Conservation (phyloP, 2,888 invertebrate genomes). For the Amiota communis region DNA sequence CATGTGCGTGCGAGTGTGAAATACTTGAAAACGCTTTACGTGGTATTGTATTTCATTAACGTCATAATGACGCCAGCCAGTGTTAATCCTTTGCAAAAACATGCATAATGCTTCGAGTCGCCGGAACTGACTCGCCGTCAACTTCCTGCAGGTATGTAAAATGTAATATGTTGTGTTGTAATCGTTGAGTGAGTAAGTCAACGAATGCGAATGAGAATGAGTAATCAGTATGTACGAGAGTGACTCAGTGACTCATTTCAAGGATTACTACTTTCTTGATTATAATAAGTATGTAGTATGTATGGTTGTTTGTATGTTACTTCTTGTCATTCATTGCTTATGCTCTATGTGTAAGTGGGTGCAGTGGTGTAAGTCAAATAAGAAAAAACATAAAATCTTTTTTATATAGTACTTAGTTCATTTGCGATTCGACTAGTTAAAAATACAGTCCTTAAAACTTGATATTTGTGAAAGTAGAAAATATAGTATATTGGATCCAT, state of each 20-base stretch:
- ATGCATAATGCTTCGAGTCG: conserved; percentile 23
- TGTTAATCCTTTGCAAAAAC: conserved; percentile 53
- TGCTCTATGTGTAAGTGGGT: too few relatives aligned
- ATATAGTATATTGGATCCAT: too few relatives aligned
- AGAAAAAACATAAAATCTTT: too few relatives aligned
- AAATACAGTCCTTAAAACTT: too few relatives aligned
- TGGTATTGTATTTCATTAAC: conserved; percentile 63
- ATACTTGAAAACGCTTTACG: conserved; percentile 34
- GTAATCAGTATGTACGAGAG: not conserved
- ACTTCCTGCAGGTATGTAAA: not conserved
- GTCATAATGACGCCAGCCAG: conserved; percentile 59
- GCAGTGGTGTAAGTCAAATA: too few relatives aligned
- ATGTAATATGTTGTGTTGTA: too few relatives aligned
- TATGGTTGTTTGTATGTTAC: too few relatives aligned
- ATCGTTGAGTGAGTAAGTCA: conserved; percentile 1
- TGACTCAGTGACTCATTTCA: not conserved
- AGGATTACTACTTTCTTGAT: not conserved
- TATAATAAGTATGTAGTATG: too few relatives aligned
- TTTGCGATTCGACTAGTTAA: too few relatives aligned
- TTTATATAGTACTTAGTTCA: too few relatives aligned
- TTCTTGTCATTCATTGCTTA: too few relatives aligned
- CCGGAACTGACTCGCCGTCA: not conserved
- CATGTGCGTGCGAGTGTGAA: conserved; percentile 42
- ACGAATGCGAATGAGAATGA: not conserved
- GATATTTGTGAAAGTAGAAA: too few relatives aligned